Evolutionary conservation across 2,797 vertebrate genomes (phyloP).

Genomic region (Poecilia gillii): DNA sequence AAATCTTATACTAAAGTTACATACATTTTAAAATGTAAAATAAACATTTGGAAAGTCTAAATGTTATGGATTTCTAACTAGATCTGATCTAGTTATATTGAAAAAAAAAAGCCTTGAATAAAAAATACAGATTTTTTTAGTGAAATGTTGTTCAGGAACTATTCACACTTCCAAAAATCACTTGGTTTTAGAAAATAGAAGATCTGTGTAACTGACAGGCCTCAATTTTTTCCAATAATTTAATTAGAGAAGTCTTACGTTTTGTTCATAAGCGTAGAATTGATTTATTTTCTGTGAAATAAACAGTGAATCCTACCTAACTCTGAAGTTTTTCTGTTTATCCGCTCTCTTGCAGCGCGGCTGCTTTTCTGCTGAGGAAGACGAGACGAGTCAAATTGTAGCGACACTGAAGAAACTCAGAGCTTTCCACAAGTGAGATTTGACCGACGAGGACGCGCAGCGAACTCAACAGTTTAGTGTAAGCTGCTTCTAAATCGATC

Average conservation of each 20-base stretch:
- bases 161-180: neutral
- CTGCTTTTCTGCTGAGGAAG: constrained; percentile 69
- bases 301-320: neutral
- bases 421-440: constrained; percentile 89
- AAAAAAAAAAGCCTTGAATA: neutral
- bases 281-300: no score
- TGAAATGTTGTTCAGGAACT: neutral
- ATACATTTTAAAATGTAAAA: neutral
- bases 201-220: neutral
- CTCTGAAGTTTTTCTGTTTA: neutral
- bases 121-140: neutral
- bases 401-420: constrained; percentile 83
- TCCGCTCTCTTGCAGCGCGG: constrained; percentile 69
- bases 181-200: neutral
- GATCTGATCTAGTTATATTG: neutral
- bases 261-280: neutral
- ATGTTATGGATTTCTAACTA: neutral
- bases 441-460: neutral
- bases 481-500: neutral
- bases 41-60: neutral
- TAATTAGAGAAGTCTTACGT: neutral
- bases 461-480: neutral
- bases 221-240: neutral
- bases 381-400: constrained; percentile 69
- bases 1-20: no score